Conservation (phyloP, 2,888 invertebrate species). For the Oscheius sp. region DNA sequence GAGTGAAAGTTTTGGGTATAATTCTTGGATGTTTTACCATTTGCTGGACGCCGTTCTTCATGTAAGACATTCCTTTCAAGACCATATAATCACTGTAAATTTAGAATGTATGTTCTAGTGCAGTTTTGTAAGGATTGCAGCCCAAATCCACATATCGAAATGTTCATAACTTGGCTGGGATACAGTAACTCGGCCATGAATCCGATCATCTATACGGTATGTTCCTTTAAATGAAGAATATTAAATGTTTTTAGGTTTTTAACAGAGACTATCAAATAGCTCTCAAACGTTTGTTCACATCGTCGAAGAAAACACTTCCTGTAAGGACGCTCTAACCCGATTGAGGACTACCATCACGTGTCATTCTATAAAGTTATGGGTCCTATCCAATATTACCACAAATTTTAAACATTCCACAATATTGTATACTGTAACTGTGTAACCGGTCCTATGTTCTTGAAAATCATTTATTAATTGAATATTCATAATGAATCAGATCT, state of each 20-base stretch:
- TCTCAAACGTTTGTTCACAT: conserved; percentile 69
- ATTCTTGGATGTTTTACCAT: conserved; percentile 73
- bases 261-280: conserved; percentile 73
- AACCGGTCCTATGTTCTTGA: too few species aligned
- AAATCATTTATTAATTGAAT: background rate
- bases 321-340: conserved; percentile 24
- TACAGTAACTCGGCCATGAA: conserved; percentile 73
- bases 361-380: conserved; percentile 31
- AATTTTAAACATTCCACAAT: background rate
- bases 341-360: conserved; percentile 1
- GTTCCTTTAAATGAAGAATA: background rate
- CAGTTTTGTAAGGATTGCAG: conserved; percentile 69
- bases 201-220: conserved; percentile 73
- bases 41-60: conserved; percentile 73
- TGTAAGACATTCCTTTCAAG: conserved; percentile 46
- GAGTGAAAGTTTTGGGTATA: conserved; percentile 72
- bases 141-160: conserved; percentile 72
- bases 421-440: background rate
- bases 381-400: conserved; percentile 3
- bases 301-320: conserved; percentile 25
- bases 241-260: conserved; percentile 62
- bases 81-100: conserved; percentile 10
- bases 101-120: conserved; percentile 71
- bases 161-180: conserved; percentile 73
- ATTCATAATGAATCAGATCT: background rate